Conservation (phyloP, 2,113 vertebrate species). For the Hiodon alosoides region DNA sequence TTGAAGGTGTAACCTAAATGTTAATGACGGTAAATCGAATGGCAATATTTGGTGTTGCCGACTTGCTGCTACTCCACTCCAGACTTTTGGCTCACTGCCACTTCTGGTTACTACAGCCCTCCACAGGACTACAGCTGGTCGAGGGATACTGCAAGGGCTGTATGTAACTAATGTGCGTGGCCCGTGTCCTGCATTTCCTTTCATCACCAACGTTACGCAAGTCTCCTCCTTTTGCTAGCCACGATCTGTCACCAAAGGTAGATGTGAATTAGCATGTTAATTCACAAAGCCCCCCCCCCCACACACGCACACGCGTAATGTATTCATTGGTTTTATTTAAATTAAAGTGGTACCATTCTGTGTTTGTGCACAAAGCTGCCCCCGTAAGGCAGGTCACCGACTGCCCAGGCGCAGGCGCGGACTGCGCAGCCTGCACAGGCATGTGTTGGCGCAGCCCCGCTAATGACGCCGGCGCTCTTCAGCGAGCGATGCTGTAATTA, state of each 20-base stretch:
- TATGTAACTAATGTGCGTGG: background rate
- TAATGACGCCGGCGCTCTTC: conserved; percentile 11
- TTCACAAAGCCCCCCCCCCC: conserved; percentile 26
- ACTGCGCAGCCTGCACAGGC: background rate
- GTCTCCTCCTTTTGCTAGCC: conserved; percentile 13
- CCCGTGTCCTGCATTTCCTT: background rate
- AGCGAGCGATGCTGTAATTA: conserved; percentile 34
- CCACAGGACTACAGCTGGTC: too few species aligned
- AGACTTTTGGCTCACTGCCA: too few species aligned
- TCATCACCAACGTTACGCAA: background rate
- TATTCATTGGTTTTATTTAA: conserved; percentile 61
- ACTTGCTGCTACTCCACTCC: too few species aligned
- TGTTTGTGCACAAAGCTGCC: background rate
- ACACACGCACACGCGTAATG: conserved; percentile 31
- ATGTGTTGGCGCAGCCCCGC: background rate
- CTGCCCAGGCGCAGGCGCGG: background rate
- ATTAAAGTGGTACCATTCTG: conserved; percentile 21
- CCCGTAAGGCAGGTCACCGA: background rate
- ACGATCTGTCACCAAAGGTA: conserved; percentile 25
- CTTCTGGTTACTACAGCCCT: too few species aligned
- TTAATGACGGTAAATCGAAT: too few species aligned
- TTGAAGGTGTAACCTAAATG: too few species aligned
- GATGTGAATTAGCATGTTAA: conserved; percentile 43
- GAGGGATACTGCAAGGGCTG: too few species aligned
- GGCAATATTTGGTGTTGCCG: too few species aligned